Base-by-base conservation (phyloP, 2,113 vertebrate species). In the Pedionomus torquatus region DNA sequence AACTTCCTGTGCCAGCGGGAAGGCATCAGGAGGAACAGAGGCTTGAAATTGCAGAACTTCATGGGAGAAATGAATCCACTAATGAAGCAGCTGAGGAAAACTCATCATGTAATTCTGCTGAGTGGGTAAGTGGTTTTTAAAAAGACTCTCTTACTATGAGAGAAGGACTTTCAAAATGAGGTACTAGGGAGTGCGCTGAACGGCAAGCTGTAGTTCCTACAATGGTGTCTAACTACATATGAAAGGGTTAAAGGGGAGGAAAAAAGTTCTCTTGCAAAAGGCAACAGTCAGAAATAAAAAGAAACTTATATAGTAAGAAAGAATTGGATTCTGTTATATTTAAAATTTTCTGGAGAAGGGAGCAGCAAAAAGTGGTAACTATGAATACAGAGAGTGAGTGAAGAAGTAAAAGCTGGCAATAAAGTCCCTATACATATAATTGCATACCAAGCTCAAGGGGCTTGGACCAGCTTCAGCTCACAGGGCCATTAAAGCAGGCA, bases 51-150 rank as follows among this genome's bases (percentile, higher is more conserved):
- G 26, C 37, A 30, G 79, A 96, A 54, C 37, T 93, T 87, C 44
- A 19, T 4, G 3, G 31, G 28, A 82, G 46, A 90, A 80, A 90
- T 61, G 71, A 94, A 69, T 37, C 44, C 37, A 69, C 21, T 26
- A 66, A 44, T 0, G 46, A 86, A 77, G 79, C n/a, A 70, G 61
- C 74, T 66, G 95, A 90, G 70, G 86, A 95, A 74, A 83, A 44
- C 24, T 61, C 77, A 55, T 55, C 52, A 3, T 24, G 13, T 24
- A 41, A 76, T 83, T 88, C 93, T 72, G 54, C 64, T 43, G 71
- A 84, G 82, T 97, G 97, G 96, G 95, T 97, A 93, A 92, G 97
- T 35, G 11, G 31, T 55, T 92, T 89, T 23, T 70, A 68, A 65
- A 51, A 64, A 51, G 57, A 17, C 5, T 89, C 28, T 46, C 13